phyloP scores from a whole-genome alignment of 2,797 vertebrate genomes.

The Notoglanidium macrostoma region DNA sequence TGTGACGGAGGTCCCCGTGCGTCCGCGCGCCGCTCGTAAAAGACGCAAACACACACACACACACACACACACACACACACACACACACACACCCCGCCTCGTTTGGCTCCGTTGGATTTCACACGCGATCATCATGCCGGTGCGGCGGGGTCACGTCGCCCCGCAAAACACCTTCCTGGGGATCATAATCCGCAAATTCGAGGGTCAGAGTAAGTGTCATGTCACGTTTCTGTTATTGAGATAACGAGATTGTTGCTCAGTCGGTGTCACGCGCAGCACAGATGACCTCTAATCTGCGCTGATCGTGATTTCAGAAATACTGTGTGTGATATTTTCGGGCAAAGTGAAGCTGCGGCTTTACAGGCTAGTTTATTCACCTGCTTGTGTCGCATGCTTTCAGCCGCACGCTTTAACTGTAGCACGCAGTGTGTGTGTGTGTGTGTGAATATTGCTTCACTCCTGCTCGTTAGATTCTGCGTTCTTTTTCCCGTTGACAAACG shows the following conservation, averaged over 20 bases:
- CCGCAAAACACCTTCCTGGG: constrained; percentile 86
- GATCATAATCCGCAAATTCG: constrained; percentile 87
- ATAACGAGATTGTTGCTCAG: background rate
- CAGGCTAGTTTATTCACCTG: background rate
- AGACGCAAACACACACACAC: background rate
- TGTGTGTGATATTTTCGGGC: too few relatives aligned
- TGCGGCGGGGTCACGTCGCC: constrained; percentile 82
- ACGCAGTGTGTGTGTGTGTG: background rate
- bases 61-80: background rate
- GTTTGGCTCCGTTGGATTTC: constrained; percentile 8
- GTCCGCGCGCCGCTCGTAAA: constrained; percentile 43
- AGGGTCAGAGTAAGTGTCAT: constrained; percentile 80
- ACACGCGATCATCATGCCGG: constrained; percentile 61
- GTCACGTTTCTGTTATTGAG: background rate
- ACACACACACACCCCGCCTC: background rate
- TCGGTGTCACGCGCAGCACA: background rate
- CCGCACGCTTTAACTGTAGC: background rate
- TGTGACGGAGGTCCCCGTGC: constrained; percentile 13
- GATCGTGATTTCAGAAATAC: too few relatives aligned
- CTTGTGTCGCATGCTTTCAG: background rate
- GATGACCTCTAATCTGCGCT: constrained; percentile 21
- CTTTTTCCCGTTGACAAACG: constrained; percentile 9
- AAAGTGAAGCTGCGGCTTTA: background rate
- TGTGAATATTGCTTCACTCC: background rate
- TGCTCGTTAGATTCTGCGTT: background rate